Conservation (phyloP, 2,113 vertebrate genomes). For the Epinephelus cyanopodus region DNA sequence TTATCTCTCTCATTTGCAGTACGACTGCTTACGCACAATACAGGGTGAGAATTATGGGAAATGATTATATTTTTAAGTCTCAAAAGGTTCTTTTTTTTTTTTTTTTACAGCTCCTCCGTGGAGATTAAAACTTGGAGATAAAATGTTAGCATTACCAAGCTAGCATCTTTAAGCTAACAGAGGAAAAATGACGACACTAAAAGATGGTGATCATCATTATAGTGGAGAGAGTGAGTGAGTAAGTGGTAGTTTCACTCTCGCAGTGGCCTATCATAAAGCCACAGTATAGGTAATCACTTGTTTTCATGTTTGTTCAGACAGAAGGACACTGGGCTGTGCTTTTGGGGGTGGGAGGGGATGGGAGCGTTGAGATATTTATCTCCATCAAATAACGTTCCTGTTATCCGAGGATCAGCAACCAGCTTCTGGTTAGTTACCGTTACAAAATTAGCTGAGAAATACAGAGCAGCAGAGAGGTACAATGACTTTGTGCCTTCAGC, state of each 20-base stretch:
- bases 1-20: conserved; percentile 48
- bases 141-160: conserved; percentile 53
- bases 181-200: conserved; percentile 52
- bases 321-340: conserved; percentile 66
- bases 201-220: conserved; percentile 56
- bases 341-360: conserved; percentile 30
- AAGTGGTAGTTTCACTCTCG: conserved; percentile 67
- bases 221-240: conserved; percentile 59
- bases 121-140: conserved; percentile 29
- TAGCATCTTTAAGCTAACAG: conserved; percentile 60
- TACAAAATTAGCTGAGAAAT: conserved; percentile 75
- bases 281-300: conserved; percentile 61
- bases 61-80: conserved; percentile 53
- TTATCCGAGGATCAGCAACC: conserved; percentile 48
- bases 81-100: conserved; percentile 42
- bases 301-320: conserved; percentile 59
- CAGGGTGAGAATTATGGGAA: conserved; percentile 47
- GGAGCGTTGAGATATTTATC: conserved; percentile 36
- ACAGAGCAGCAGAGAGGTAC: conserved; percentile 80
- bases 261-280: conserved; percentile 54
- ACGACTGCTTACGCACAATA: conserved; percentile 40
- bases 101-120: conserved; percentile 56
- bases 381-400: conserved; percentile 48
- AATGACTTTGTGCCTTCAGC: conserved; percentile 80
- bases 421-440: conserved; percentile 71